Percentiles rank a stretch among this genome's conserved stretches.
These are phyloP conservation scores for Machimus rusticus DNA, from an alignment of 2,888 invertebrate species.

Conservation along the genomic window DNA sequence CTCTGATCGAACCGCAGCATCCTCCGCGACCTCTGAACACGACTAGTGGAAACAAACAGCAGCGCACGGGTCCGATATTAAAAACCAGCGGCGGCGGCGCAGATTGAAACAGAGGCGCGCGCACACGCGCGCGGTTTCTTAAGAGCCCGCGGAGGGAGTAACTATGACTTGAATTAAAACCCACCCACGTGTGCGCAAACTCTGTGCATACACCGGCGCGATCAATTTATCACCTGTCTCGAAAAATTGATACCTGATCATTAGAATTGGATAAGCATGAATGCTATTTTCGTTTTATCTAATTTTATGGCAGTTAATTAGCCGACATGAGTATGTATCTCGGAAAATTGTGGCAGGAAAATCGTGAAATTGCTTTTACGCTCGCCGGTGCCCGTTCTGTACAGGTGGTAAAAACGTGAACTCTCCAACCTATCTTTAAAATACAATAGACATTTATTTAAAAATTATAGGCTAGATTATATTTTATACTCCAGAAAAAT, in stretches of 20 bases:
- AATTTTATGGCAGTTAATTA: conserved; percentile 42
- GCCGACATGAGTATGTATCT: conserved; percentile 1
- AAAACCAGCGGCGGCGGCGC: no score
- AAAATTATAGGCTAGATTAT: no score
- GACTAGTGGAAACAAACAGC: no score
- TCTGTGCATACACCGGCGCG: background rate
- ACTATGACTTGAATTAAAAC: background rate
- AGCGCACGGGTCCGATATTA: no score
- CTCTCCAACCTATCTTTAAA: no score
- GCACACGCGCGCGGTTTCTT: background rate
- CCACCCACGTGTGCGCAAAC: conserved; percentile 26
- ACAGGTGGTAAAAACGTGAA: no score
- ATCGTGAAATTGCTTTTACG: background rate
- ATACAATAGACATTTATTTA: no score
- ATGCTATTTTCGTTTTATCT: conserved; percentile 35
- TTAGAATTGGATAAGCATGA: conserved; percentile 28
- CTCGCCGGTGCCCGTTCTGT: no score
- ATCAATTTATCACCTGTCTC: conserved; percentile 43
- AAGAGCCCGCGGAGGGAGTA: background rate
- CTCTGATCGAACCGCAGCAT: no score
- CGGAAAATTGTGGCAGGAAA: background rate
- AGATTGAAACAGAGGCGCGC: background rate
- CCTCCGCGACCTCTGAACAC: no score
- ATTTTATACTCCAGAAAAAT: no score
- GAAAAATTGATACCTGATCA: conserved; percentile 42